Conservation (phyloP, 2,888 invertebrate species). For the Tupiocoris notatus region DNA sequence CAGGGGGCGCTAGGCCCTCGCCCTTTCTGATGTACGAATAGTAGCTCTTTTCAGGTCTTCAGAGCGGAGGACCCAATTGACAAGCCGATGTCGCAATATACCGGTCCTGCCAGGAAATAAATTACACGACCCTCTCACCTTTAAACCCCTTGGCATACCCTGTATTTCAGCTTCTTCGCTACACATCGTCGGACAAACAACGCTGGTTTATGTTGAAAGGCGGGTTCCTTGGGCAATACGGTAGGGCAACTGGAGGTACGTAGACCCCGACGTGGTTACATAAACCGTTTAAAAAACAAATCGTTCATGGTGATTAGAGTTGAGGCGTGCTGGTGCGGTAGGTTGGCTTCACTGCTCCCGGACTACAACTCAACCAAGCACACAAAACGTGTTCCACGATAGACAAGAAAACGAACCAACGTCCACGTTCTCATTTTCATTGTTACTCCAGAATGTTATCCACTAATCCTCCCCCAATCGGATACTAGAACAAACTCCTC, state of each 20-base stretch:
- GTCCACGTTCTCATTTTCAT: constrained; percentile 37
- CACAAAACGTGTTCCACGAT: constrained; percentile 38
- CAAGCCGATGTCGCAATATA: constrained; percentile 9
- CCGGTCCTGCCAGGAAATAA: not conserved
- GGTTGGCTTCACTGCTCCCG: constrained; percentile 15
- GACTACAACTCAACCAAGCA: constrained; percentile 29
- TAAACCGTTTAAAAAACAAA: constrained; percentile 32
- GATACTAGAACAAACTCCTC: too few relatives aligned
- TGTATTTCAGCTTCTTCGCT: not conserved
- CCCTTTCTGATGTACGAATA: not conserved
- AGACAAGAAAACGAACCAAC: constrained; percentile 28
- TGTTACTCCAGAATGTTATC: constrained; percentile 20
- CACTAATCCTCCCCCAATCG: too few relatives aligned
- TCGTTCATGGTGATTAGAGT: constrained; percentile 29
- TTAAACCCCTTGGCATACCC: not conserved
- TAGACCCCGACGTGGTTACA: constrained; percentile 16
- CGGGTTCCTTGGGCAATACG: not conserved
- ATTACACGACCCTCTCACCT: not conserved
- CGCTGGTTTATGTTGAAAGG: not conserved
- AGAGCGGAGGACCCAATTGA: not conserved
- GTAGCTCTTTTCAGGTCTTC: not conserved
- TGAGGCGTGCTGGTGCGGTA: constrained; percentile 37
- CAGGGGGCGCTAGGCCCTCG: not conserved
- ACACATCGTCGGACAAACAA: not conserved
- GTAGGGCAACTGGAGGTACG: not conserved